Percentiles rank a stretch among this genome's conserved stretches.
Evolutionary conservation across 2,797 vertebrate species (phyloP).

Genomic region (Megalops cyprinoides): DNA sequence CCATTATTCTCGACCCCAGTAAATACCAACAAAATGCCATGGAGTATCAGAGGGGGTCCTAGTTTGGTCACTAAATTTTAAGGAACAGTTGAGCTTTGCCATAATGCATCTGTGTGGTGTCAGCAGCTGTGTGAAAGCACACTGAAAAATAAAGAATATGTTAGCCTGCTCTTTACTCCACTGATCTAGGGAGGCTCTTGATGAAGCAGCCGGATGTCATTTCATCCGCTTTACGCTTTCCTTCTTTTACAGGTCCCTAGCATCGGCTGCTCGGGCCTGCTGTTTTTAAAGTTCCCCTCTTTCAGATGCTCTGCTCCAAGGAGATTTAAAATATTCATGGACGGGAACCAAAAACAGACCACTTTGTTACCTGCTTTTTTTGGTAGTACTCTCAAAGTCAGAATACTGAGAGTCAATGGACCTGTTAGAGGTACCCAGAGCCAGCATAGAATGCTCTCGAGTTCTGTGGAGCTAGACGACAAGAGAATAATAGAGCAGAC

Average conservation of each 20-base stretch:
- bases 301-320: too few species aligned
- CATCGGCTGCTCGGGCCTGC: too few species aligned
- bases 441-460: neutral
- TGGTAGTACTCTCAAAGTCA: too few species aligned
- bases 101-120: neutral
- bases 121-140: too few species aligned
- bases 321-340: constrained; percentile 1
- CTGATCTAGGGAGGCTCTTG: too few species aligned
- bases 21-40: constrained; percentile 17
- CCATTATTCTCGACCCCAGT: neutral
- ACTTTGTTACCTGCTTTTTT: neutral
- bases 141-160: too few species aligned
- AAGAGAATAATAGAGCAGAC: constrained; percentile 2
- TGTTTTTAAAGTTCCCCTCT: too few species aligned
- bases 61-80: neutral
- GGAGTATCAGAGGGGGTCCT: too few species aligned
- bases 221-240: too few species aligned
- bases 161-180: too few species aligned
- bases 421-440: neutral
- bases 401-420: neutral
- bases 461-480: neutral
- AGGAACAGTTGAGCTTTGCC: neutral
- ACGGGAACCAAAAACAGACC: neutral
- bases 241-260: too few species aligned
- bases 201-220: too few species aligned